Evolutionary conservation across 2,113 vertebrate genomes (phyloP).

Genomic region (Misgurnus mizolepis): DNA sequence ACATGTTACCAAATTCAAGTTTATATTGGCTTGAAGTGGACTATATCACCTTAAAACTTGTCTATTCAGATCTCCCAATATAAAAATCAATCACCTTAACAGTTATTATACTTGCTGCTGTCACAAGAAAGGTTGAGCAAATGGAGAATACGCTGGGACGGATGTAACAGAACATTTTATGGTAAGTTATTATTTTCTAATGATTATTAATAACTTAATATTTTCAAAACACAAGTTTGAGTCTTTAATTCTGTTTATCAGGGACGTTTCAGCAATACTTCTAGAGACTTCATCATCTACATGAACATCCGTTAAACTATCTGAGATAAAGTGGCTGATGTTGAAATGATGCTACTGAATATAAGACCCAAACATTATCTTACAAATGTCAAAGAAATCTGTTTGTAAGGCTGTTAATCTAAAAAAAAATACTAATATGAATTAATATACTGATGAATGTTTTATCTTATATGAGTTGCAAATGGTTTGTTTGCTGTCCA

Average conservation of each 20-base stretch:
- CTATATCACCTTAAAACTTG: too few relatives aligned
- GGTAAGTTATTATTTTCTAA: conserved; percentile 50
- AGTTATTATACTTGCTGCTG: conserved; percentile 76
- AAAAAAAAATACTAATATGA: neutral
- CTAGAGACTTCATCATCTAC: neutral
- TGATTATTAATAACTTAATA: neutral
- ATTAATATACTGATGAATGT: neutral
- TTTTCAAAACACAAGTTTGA: neutral
- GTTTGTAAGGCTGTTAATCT: neutral
- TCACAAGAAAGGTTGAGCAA: conserved; percentile 79
- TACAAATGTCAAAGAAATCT: neutral
- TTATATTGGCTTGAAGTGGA: too few relatives aligned
- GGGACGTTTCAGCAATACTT: neutral
- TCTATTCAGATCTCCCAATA: neutral
- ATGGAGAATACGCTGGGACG: conserved; percentile 75
- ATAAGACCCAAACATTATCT: neutral
- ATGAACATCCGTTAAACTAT: neutral
- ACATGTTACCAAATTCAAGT: too few relatives aligned
- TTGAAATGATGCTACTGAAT: neutral
- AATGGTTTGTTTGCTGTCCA: neutral
- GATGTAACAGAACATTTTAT: conserved; percentile 57
- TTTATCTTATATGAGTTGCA: neutral
- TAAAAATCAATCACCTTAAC: conserved; percentile 76
- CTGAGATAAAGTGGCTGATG: neutral
- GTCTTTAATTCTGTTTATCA: neutral